Base-by-base conservation (phyloP, 1,140 invertebrate species). In the Uloborus diversus region DNA sequence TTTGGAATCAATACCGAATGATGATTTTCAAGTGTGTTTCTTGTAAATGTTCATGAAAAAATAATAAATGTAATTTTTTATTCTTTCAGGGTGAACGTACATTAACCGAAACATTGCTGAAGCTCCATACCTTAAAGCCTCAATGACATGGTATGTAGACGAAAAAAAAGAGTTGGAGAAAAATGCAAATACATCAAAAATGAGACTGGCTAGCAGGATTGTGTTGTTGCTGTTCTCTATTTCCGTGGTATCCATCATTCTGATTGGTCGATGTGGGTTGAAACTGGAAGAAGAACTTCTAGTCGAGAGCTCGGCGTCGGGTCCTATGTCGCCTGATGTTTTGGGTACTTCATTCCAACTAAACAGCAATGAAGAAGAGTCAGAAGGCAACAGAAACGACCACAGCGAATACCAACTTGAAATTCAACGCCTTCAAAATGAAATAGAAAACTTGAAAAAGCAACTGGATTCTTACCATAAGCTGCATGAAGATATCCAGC, bases 361-460 rank as follows among this genome's bases (percentile, higher is more conserved):
- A 17, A 49, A 4, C 20, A 49, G 49, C 65, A 62, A 23, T 20
- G 65, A 69, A 32, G 33, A 68, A 9, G 47, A 53, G 14, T 30
- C 14, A 27, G 61, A 66, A 42, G 28, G 73, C 23, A 25, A 2
- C 4, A 61, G 57, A 14, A 79, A 61, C 59, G 76, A 59, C 4
- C 90, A 90, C 80, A 89, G 90, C 81, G 89, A 90, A 84, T 89
- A 89, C 79, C 85, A 87, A 64, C 86, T 87, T 23, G 89, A 91
- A 85, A 87, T 90, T n/a, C 88, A 89, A 70, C 85, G 89, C 75
- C 86, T 91, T 11, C 90, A 89, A 3, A 87, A 89, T 3, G 90
- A 91, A 85, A 91, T 92, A 79, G 86, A 28, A 2, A 35, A 62
- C 1, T 32, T 81, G n/a, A 64, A 47, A 32, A 68, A 33, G 37